Evolutionary conservation across 1,140 invertebrate species (phyloP), one percentile per base, ranked within the genome.

Genomic region (Drosophila ficusphila): DNA sequence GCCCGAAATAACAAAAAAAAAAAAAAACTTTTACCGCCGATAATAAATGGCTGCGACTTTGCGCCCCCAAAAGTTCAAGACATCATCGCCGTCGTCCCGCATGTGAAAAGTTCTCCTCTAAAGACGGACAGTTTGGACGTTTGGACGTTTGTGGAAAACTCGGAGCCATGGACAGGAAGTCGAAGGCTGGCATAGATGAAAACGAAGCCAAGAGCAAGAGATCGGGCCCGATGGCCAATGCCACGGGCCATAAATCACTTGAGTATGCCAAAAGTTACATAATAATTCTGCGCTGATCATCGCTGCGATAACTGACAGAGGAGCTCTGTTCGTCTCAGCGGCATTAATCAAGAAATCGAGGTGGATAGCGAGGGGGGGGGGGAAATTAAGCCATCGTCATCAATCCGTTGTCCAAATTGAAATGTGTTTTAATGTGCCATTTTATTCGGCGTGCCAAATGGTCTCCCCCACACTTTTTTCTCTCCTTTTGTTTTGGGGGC

Each of bases 231-330:
- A 62, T 79, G 81, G 82, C 61, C 82, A 86, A 88, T 88, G 81
- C 81, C 81, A 79, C 67, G 53, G 77, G 81, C 81, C 62, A 85
- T 85, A 85, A 85, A 85, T 85, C 81, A 85, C 79, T 88, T 81
- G 76, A 85, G 86, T 85, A 77, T 85, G 81, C 81, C 81, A 85
- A 85, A 76, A 81, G 72, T 85, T 85, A 85, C 81, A 85, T 85
- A 85, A 85, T 88, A 85, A 85, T 85, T 85, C 81, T 85, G 81
- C 65, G 52, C 64, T 49, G 44, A 39, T 56, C 79, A 72, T 58
- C 49, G 44, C 56, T 44, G 64, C 74, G 62, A 67, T 75, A 65
- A 75, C 58, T 79, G 79, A 79, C 78, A 73, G 44, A 49, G 23
- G 21, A 8, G 19, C 7, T 27, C n/a, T 3, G 25, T 9, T 21